Conservation (phyloP, 2,113 vertebrate genomes). For the Alces alces region DNA sequence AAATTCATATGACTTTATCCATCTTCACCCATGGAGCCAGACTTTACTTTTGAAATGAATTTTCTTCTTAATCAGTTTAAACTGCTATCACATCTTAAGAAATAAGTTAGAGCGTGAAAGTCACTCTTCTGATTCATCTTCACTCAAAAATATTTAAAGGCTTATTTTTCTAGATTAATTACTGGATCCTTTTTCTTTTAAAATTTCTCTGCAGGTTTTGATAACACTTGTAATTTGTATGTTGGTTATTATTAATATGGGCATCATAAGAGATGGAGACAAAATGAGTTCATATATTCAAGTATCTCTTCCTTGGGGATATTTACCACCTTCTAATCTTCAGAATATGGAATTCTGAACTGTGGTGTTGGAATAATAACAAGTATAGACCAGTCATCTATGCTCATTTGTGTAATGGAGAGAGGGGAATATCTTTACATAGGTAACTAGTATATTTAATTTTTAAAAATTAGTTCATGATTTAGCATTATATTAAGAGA, state of each 20-base stretch:
- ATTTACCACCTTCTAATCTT: conserved; percentile 44
- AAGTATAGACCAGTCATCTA: conserved; percentile 27
- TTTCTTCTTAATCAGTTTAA: conserved; percentile 26
- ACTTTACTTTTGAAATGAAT: conserved; percentile 44
- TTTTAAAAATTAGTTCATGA: not conserved
- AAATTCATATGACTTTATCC: conserved; percentile 42
- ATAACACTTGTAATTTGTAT: conserved; percentile 30
- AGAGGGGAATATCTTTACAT: conserved; percentile 47
- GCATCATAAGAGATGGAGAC: not conserved
- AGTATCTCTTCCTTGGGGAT: conserved; percentile 10
- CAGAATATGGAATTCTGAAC: conserved; percentile 51
- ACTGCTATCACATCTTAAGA: not conserved
- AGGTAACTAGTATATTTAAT: conserved; percentile 38
- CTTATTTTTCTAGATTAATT: not conserved
- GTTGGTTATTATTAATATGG: conserved; percentile 22
- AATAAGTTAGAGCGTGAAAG: conserved; percentile 38
- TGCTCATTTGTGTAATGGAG: conserved; percentile 31
- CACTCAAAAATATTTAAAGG: conserved; percentile 1
- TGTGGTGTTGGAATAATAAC: conserved; percentile 36
- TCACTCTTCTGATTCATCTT: conserved; percentile 34
- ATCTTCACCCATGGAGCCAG: not conserved
- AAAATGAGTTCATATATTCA: conserved; percentile 42
- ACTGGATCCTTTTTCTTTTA: conserved; percentile 6
- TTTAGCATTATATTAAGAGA: conserved; percentile 9
- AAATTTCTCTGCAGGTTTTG: conserved; percentile 38